Evolutionary conservation across 2,797 vertebrate species (phyloP).

Genomic region (Callimico goeldii): DNA sequence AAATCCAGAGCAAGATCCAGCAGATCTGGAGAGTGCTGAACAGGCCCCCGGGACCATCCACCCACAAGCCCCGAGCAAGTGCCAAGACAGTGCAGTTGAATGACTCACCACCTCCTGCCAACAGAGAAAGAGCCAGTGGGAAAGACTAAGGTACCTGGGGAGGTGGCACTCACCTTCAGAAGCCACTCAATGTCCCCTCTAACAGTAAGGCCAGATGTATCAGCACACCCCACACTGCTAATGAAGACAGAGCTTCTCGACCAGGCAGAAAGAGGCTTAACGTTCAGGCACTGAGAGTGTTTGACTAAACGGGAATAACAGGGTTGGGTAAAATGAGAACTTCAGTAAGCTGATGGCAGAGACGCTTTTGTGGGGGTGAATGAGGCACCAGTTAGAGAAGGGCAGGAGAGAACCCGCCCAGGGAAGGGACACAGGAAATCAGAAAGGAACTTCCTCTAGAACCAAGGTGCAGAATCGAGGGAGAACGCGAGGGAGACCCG

Average conservation of each 20-base stretch:
- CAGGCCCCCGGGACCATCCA: not conserved
- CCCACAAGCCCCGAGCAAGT: not conserved
- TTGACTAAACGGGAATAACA: not conserved
- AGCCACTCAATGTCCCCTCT: not conserved
- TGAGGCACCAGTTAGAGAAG: not conserved
- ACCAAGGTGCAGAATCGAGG: not conserved
- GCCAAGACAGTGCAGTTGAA: not conserved
- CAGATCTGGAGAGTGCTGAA: not conserved
- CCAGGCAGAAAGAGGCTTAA: not conserved
- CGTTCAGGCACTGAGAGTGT: not conserved
- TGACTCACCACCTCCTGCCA: not conserved
- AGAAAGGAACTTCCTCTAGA: not conserved
- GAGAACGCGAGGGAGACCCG: not conserved
- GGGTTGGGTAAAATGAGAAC: not conserved
- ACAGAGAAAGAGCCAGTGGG: not conserved
- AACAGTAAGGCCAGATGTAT: not conserved
- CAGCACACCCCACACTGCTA: not conserved
- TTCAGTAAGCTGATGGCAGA: not conserved
- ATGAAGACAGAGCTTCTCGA: not conserved
- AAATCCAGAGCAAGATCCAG: not conserved
- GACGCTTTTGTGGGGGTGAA: not conserved
- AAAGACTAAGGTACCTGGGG: not conserved
- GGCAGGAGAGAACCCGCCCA: not conserved
- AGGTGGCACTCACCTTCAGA: not conserved
- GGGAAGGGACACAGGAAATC: not conserved